Evolutionary conservation across 2,888 invertebrate genomes (phyloP), one percentile per base, ranked within the genome.

Genomic region (Prostheceraeus crozeri): DNA sequence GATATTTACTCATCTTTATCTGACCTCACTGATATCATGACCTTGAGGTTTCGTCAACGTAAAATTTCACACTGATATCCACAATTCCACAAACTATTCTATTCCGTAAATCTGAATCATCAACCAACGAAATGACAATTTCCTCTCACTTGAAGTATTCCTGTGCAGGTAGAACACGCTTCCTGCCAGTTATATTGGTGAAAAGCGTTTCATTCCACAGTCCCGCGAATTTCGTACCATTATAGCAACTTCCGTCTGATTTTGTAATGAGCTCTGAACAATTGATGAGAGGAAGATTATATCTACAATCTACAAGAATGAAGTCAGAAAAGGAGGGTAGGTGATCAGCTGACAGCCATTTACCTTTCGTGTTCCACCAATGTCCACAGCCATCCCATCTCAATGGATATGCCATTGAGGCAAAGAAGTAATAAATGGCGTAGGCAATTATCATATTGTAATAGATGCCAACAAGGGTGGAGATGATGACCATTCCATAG

Each of bases 81-180:
- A n/a, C n/a, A n/a, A n/a, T n/a, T n/a, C n/a, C n/a, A n/a, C n/a
- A n/a, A n/a, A n/a, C n/a, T n/a, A n/a, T n/a, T n/a, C n/a, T n/a
- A n/a, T n/a, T n/a, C n/a, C n/a, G n/a, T n/a, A n/a, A n/a, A n/a
- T n/a, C n/a, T n/a, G n/a, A n/a, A n/a, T n/a, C n/a, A n/a, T n/a
- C n/a, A n/a, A n/a, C n/a, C n/a, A n/a, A n/a, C n/a, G n/a, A n/a
- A n/a, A n/a, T n/a, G n/a, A n/a, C n/a, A n/a, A n/a, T n/a, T n/a
- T n/a, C n/a, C n/a, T n/a, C n/a, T 65, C 63, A 74, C 73, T 68
- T 70, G 69, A 69, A 74, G 60, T 74, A 74, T 63, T 73, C 71
- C 54, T 72, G 72, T 11, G 71, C 72, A 1, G 74, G 67, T 1
- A 68, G 67, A 8, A 66, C 57, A 10, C 71, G 54, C 27, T 65